Conservation (phyloP, 1,140 invertebrate genomes). For the Trachymyrmex cornetzi region DNA sequence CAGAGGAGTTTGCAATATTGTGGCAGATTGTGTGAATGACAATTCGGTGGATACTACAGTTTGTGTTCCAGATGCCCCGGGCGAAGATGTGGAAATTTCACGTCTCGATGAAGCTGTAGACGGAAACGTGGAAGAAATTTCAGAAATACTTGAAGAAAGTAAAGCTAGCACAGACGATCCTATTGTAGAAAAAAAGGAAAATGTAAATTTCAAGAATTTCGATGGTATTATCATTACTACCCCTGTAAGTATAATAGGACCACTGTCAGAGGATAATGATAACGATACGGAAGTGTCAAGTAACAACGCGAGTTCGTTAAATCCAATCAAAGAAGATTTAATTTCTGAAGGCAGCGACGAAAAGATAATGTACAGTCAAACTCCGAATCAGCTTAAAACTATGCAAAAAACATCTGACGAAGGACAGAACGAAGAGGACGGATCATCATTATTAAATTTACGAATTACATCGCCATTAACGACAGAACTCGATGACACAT, state of each 20-base stretch:
- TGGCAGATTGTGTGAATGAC: neutral
- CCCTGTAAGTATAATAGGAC: neutral
- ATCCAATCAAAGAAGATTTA: neutral
- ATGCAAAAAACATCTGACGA: neutral
- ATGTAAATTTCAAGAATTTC: neutral
- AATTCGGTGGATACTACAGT: neutral
- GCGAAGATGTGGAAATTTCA: neutral
- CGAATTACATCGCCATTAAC: neutral
- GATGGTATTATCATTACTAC: neutral
- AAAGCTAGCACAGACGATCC: neutral
- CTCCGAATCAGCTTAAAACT: neutral
- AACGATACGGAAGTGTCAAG: no score
- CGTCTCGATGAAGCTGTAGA: neutral
- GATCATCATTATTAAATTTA: neutral
- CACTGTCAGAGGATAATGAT: neutral
- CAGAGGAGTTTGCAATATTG: conserved; percentile 23
- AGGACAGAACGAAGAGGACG: neutral
- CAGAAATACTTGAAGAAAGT: neutral
- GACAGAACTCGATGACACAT: neutral
- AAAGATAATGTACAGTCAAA: neutral
- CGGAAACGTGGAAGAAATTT: neutral
- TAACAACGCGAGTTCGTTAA: neutral
- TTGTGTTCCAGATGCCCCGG: conserved; percentile 24
- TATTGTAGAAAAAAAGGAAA: neutral
- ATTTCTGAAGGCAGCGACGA: neutral